A percentile compares a stretch with the other conserved stretches of the same genome.
phyloP scores from a whole-genome alignment of 2,888 invertebrate genomes.

The Loripinus fragilis region DNA sequence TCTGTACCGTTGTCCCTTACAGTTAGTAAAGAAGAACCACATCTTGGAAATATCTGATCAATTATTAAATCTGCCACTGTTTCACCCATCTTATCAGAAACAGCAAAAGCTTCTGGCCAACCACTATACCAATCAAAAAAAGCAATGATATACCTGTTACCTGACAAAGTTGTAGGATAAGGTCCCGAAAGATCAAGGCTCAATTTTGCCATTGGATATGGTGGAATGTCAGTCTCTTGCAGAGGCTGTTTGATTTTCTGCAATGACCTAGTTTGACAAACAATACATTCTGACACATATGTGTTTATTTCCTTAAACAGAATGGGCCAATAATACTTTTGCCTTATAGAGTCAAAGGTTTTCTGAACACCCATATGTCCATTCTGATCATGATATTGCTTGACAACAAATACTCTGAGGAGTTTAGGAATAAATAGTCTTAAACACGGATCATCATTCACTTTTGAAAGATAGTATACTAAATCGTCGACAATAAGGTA shows the following conservation, averaged over 20 bases:
- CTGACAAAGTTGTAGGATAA: conserved; percentile 43
- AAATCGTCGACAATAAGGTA: conserved; percentile 39
- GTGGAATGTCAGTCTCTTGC: no score
- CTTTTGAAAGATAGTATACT: conserved; percentile 44
- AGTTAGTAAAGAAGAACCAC: conserved; percentile 22
- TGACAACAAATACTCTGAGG: conserved; percentile 10
- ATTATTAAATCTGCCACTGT: conserved; percentile 31
- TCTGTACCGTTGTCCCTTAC: conserved; percentile 41
- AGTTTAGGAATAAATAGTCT: conserved; percentile 25
- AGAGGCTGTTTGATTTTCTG: no score
- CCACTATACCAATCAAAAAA: conserved; percentile 35
- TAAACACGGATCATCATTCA: conserved; percentile 30
- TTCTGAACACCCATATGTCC: conserved; percentile 40
- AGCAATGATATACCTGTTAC: no score
- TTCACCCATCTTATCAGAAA: conserved; percentile 37
- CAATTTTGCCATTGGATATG: conserved; percentile 50
- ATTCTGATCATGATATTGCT: conserved; percentile 48
- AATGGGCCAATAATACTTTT: conserved; percentile 40
- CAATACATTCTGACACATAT: conserved; percentile 22
- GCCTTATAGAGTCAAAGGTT: conserved; percentile 37
- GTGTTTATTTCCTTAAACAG: conserved; percentile 29
- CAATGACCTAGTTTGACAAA: no score
- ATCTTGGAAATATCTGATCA: conserved; percentile 35
- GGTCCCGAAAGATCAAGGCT: conserved; percentile 42
- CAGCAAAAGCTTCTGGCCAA: conserved; percentile 41